Base-by-base conservation (phyloP, 2,888 invertebrate genomes). In the Thymelicus acteon region DNA sequence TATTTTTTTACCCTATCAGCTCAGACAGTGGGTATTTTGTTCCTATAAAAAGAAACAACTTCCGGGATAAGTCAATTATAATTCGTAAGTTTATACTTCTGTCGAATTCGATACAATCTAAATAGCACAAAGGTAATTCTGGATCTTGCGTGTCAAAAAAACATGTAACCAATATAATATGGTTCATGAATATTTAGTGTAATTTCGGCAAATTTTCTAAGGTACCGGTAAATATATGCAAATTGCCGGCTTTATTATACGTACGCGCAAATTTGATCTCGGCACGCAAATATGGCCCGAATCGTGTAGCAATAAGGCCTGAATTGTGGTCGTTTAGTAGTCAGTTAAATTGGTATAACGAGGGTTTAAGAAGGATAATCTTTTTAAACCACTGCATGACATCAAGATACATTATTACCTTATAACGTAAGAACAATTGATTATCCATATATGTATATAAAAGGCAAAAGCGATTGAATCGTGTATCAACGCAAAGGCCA, bases 121-220 rank as follows among this genome's bases (percentile, higher is more conserved):
- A 40, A 63, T 63, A 57, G 13, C 10, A 31, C 15, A 58, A 63
- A 67, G 13, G 39, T 61, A 69, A 69, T 63, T 63, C 49, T 15
- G 47, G 48, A 63, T 69, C 13, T 75, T 60, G 75, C 75, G 73
- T 75, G 75, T 52, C 61, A 47, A 49, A 40, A 68, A 58, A 62
- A 61, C 73, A 67, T 71, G 73, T 75, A 72, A 71, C 72, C 71
- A 72, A 60, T 69, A 69, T 68, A 49, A 64, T 66, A 44, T 7
- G 61, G 19, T 58, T 71, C 72, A 73, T 72, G 73, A 72, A 72
- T 74, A 73, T 74, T 71, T 63, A 73, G 67, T 71, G 64, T 75
- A 71, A 75, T 75, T 74, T 75, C 72, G 75, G 67, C 64, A 64
- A 70, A 70, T 70, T 67, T 70, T 64, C 70, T 70, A 63, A 70